Conservation (phyloP, 2,113 vertebrate species). For the Cariama cristata region DNA sequence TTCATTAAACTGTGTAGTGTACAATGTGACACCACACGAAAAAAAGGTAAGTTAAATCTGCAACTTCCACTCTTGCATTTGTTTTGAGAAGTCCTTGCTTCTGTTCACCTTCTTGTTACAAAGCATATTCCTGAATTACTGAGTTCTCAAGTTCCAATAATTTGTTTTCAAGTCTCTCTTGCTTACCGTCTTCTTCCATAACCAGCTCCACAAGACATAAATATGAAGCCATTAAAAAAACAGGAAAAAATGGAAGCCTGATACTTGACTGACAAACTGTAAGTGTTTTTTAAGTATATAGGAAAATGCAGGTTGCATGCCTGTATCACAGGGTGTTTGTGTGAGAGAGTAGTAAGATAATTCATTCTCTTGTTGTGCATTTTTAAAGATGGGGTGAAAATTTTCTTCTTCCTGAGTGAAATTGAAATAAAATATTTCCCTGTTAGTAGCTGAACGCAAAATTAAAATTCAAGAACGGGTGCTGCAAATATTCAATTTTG, state of each 20-base stretch:
- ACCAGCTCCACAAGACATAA: neutral
- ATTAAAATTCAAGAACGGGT: neutral
- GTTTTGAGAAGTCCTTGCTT: neutral
- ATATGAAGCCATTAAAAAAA: neutral
- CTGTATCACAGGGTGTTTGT: neutral
- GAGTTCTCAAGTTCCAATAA: neutral
- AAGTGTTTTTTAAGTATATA: neutral
- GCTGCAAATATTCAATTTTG: neutral
- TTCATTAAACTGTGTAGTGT: neutral
- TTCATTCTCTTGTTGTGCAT: neutral
- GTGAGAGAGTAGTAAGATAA: neutral
- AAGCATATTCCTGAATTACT: neutral
- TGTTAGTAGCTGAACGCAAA: neutral
- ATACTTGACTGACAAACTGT: neutral
- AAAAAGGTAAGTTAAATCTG: neutral
- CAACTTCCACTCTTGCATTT: neutral
- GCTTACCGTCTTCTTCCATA: neutral
- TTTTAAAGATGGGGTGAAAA: neutral
- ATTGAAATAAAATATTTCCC: neutral
- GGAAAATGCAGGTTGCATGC: neutral
- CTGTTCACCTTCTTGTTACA: neutral
- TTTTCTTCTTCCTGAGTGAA: neutral
- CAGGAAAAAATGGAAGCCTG: neutral
- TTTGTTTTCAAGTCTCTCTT: neutral
- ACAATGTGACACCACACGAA: fast-evolving